Base-by-base conservation (phyloP, 2,113 vertebrate genomes). In the Cyphomyrus plagiostoma region DNA sequence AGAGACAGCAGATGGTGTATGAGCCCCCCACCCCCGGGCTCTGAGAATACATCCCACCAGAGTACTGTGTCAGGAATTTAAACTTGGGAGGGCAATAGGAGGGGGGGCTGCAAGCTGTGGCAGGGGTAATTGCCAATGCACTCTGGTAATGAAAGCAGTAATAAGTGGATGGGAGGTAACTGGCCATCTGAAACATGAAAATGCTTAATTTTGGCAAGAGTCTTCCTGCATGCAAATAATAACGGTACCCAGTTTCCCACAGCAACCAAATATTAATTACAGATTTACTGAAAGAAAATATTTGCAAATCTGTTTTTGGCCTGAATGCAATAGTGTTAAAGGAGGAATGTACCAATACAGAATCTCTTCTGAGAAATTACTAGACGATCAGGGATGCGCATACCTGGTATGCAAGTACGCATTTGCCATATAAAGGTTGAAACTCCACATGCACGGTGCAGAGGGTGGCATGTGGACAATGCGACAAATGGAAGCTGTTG, bases 1-100 rank as follows among this genome's bases (percentile, higher is more conserved):
- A 89, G 70, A 58, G 88, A 35, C 88, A 89, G 66, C 88, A 89
- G 88, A 89, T 89, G 88, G 88, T 77, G 39, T 23, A 39, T 50
- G 3, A 50, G 50, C n/a, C 50, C 9, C 85, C 50, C 26, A 10
- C n/a, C 88, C 48, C 88, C 0, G 62, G n/a, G 62, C 13, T 21
- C 46, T 10, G 62, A 35, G 88, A 70, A 77, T n/a, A 30, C n/a
- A 35, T 86, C 85, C 85, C 85, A 62, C 87, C 42, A 70, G 88
- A 50, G 39, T 23, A n/a, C n/a, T 23, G 4, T 62, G 49, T 52
- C n/a, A 53, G 85, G 48, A 86, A 50, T 86, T 52, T 86, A 86
- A 86, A 86, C 48, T 35, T 53, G 15, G 48, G 15, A 21, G 45
- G 74, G 88, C 19, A 83, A 15, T 15, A 26, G 46, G 70, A 23